These are phyloP conservation scores for Alligator mississippiensis DNA, from an alignment of 2,113 vertebrate genomes.

Conservation along the genomic window DNA sequence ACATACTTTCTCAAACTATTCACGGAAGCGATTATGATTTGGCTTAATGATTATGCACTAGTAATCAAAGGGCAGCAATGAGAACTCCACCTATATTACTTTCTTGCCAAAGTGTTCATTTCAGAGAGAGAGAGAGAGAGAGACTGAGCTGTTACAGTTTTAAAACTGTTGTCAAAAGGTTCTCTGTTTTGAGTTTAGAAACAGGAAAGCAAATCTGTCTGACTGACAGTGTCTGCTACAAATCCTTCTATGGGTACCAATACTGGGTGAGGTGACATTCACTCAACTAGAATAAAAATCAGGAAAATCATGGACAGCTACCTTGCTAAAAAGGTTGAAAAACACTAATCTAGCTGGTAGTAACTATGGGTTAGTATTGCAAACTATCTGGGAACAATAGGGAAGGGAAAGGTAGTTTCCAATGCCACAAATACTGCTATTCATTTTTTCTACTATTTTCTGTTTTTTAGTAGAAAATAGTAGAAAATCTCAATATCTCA, in stretches of 20 bases:
- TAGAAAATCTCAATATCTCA: neutral
- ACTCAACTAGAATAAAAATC: no score
- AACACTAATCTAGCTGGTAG: no score
- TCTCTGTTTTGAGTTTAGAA: neutral
- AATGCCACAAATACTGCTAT: neutral
- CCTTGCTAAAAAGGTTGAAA: no score
- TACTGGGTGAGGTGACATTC: neutral
- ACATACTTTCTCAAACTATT: neutral
- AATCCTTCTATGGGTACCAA: neutral
- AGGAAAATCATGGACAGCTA: no score
- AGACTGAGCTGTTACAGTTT: neutral
- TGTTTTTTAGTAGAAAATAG: neutral
- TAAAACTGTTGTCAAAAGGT: neutral
- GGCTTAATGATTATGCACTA: neutral
- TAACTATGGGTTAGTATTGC: rapidly evolving
- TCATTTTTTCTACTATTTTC: neutral
- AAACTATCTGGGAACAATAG: neutral
- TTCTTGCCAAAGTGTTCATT: neutral
- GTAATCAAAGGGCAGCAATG: neutral
- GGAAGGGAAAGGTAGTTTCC: neutral
- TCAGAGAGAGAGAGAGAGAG: neutral
- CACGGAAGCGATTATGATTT: neutral
- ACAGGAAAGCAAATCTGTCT: neutral
- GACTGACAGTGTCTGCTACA: neutral
- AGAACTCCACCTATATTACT: neutral